These are phyloP conservation scores for Cerastis leucographa DNA, from an alignment of 2,888 invertebrate genomes.

Conservation along the genomic window DNA sequence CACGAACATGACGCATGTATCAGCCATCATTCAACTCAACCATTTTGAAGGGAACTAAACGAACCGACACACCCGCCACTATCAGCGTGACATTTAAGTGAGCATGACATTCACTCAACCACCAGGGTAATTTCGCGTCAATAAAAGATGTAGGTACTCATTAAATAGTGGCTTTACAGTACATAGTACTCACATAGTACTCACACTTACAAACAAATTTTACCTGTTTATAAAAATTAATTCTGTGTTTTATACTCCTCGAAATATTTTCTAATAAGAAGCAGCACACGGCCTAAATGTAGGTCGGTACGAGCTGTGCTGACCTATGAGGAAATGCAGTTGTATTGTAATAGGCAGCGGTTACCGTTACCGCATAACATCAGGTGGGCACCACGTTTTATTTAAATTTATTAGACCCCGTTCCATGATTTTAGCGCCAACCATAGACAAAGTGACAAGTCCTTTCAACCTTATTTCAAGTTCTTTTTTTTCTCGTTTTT, in stretches of 20 bases:
- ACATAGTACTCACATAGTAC: too few relatives aligned
- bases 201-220: too few relatives aligned
- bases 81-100: too few relatives aligned
- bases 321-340: constrained; percentile 15
- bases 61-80: too few relatives aligned
- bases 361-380: constrained; percentile 43
- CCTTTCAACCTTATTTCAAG: neutral
- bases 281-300: constrained; percentile 10
- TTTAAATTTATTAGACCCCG: constrained; percentile 29
- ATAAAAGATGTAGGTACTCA: too few relatives aligned
- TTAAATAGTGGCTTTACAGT: too few relatives aligned
- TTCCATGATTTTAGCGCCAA: constrained; percentile 14
- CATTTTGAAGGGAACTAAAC: too few relatives aligned
- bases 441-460: neutral
- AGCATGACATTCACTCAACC: too few relatives aligned
- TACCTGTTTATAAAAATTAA: neutral
- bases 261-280: neutral
- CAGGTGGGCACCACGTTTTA: constrained; percentile 34
- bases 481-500: neutral
- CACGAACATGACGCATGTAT: too few relatives aligned
- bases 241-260: neutral
- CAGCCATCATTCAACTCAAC: too few relatives aligned
- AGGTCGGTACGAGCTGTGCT: constrained; percentile 2
- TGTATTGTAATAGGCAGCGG: constrained; percentile 2
- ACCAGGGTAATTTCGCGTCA: too few relatives aligned